These are phyloP conservation scores for Brachionus sp. DNA, from an alignment of 1,140 invertebrate genomes.

Conservation along the genomic window DNA sequence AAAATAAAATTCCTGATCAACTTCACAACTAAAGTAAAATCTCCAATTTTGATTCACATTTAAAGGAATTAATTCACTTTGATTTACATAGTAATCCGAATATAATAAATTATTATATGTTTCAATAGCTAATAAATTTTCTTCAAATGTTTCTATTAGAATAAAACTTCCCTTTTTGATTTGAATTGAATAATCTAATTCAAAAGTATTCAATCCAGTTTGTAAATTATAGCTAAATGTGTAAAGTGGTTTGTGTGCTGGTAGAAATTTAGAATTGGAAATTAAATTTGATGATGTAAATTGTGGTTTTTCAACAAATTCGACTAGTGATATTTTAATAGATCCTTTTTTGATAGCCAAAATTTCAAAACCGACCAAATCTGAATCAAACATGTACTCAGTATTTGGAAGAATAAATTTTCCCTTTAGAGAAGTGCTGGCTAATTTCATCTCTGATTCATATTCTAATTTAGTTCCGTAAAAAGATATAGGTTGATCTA, in stretches of 20 bases:
- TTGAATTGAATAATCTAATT: background rate
- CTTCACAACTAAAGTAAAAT: background rate
- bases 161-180: background rate
- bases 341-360: background rate
- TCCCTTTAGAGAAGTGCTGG: background rate
- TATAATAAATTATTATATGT: background rate
- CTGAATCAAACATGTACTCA: background rate
- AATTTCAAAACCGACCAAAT: background rate
- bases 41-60: conserved; percentile 9
- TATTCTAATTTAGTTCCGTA: background rate
- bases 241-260: background rate
- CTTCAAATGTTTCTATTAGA: background rate
- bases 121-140: background rate
- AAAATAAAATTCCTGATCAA: background rate
- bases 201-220: background rate
- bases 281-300: background rate
- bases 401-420: background rate
- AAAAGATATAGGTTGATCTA: background rate
- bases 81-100: background rate
- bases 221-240: background rate
- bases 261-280: background rate
- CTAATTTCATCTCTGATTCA: background rate
- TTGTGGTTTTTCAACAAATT: background rate
- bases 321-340: background rate
- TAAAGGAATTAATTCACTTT: background rate